Evolutionary conservation across 1,140 invertebrate genomes (phyloP).

Genomic region (Cheumatopsyche charites): DNA sequence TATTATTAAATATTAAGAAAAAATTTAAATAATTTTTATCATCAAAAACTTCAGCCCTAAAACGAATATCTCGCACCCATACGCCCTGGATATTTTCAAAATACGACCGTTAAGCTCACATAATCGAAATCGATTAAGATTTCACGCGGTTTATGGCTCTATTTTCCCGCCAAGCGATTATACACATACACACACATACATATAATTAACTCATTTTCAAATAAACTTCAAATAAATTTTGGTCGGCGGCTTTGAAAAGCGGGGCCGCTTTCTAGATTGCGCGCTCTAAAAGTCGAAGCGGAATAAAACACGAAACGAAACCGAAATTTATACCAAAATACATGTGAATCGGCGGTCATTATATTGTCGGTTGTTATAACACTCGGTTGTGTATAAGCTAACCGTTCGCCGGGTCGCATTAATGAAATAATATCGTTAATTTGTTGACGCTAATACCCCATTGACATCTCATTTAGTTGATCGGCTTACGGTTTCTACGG

Average conservation of each 20-base stretch:
- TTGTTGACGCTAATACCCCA: conserved; percentile 41
- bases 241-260: neutral
- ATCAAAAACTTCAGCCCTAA: too few relatives aligned
- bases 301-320: too few relatives aligned
- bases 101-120: too few relatives aligned
- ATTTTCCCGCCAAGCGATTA: conserved; percentile 1
- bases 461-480: conserved; percentile 45
- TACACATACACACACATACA: neutral
- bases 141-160: neutral
- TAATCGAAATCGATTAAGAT: conserved; percentile 6
- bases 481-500: conserved; percentile 37
- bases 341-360: too few relatives aligned
- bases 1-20: too few relatives aligned
- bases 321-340: too few relatives aligned
- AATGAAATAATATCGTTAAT: conserved; percentile 36
- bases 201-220: too few relatives aligned
- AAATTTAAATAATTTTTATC: too few relatives aligned
- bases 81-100: too few relatives aligned
- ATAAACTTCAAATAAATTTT: neutral
- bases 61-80: too few relatives aligned
- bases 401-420: conserved; percentile 14
- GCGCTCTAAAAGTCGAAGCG: neutral
- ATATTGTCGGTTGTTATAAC: too few relatives aligned
- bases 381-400: conserved; percentile 1
- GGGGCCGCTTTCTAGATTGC: conserved; percentile 11